A percentile compares a stretch with the other conserved stretches of the same genome.
phyloP scores from a whole-genome alignment of 2,888 invertebrate species.

The Pyrgus malvae region DNA sequence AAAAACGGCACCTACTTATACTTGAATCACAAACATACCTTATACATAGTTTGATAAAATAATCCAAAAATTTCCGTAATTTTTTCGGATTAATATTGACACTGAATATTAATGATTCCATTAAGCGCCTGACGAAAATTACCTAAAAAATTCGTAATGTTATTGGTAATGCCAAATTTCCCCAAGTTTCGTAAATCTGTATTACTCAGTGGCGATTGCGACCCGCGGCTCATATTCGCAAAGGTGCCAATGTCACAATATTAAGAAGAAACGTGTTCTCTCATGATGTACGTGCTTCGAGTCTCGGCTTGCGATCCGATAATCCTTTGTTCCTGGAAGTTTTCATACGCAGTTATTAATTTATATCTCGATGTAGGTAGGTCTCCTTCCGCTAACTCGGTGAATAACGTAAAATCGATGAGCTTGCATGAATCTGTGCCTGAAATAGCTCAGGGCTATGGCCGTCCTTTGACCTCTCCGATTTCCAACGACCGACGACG shows the following conservation, averaged over 20 bases:
- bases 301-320: constrained; percentile 29
- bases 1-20: no score
- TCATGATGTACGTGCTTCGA: constrained; percentile 33
- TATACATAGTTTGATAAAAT: no score
- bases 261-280: constrained; percentile 32
- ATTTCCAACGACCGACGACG: constrained; percentile 33
- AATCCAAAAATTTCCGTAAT: no score
- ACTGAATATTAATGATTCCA: neutral
- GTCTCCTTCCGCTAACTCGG: constrained; percentile 2
- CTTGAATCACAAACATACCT: no score
- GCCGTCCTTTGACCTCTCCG: constrained; percentile 61
- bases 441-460: constrained; percentile 51
- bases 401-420: constrained; percentile 20
- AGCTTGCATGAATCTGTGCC: constrained; percentile 20
- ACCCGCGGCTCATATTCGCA: constrained; percentile 18
- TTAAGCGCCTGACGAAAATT: neutral
- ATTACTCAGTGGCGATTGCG: constrained; percentile 15
- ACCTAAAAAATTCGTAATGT: neutral
- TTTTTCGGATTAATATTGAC: no score
- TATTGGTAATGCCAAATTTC: constrained; percentile 4
- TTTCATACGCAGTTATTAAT: constrained; percentile 46
- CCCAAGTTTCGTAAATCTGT: constrained; percentile 12
- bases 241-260: constrained; percentile 18
- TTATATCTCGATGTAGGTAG: constrained; percentile 32
- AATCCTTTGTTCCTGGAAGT: constrained; percentile 35